Evolutionary conservation across 1,140 invertebrate genomes (phyloP).

Genomic region (Achroia grisella): DNA sequence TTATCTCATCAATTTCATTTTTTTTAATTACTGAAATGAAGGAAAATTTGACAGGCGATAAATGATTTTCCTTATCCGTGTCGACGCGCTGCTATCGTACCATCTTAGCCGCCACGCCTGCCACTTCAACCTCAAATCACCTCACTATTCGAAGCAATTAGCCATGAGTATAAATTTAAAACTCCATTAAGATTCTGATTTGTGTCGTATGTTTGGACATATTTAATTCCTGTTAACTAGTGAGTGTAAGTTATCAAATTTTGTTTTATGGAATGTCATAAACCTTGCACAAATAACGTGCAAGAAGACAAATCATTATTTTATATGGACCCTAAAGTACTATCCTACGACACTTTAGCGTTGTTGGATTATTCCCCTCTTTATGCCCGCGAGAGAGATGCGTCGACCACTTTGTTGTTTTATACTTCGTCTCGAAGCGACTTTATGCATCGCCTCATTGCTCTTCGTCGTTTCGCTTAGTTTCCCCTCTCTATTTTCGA

Average conservation of each 20-base stretch:
- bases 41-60: constrained; percentile 16
- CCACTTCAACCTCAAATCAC: constrained; percentile 7
- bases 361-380: constrained; percentile 60
- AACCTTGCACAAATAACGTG: constrained; percentile 30
- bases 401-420: constrained; percentile 70
- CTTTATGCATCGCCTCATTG: constrained; percentile 66
- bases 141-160: constrained; percentile 13
- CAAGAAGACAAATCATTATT: constrained; percentile 59
- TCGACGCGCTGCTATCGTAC: constrained; percentile 26
- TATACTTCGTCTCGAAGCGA: constrained; percentile 64
- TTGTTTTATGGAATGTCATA: constrained; percentile 16
- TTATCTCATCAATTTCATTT: no score
- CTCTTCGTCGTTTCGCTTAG: constrained; percentile 63
- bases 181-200: constrained; percentile 9
- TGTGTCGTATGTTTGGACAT: constrained; percentile 2
- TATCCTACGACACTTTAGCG: constrained; percentile 47
- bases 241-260: constrained; percentile 8
- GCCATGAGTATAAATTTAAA: constrained; percentile 18
- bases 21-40: not conserved
- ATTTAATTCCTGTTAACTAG: constrained; percentile 9
- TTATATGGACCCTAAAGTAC: constrained; percentile 59
- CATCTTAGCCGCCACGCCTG: constrained; percentile 18
- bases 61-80: constrained; percentile 30
- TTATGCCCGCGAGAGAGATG: constrained; percentile 52
- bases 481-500: constrained; percentile 61